phyloP scores from a whole-genome alignment of 1,140 invertebrate species.

The Drosophila auraria region DNA sequence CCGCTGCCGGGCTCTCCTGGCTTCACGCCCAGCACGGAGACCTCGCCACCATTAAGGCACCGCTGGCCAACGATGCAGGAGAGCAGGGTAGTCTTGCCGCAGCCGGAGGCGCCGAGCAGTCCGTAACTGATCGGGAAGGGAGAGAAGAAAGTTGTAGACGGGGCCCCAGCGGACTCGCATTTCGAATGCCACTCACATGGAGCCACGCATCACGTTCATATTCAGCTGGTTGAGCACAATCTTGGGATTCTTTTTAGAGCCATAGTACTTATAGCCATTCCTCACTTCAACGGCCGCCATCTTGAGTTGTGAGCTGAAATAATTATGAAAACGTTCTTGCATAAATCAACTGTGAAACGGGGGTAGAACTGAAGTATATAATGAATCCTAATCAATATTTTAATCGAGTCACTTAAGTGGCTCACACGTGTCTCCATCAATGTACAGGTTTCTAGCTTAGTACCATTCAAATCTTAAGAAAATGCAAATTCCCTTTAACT shows the following conservation, averaged over 20 bases:
- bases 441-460: not conserved
- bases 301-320: constrained; percentile 37
- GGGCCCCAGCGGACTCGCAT: constrained; percentile 9
- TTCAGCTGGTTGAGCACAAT: constrained; percentile 86
- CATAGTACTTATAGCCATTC: constrained; percentile 87
- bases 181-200: constrained; percentile 86
- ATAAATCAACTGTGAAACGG: not conserved
- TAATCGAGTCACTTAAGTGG: not conserved
- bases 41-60: constrained; percentile 90
- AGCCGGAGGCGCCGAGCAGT: constrained; percentile 93
- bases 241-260: constrained; percentile 85
- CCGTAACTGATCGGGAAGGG: constrained; percentile 89
- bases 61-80: constrained; percentile 94
- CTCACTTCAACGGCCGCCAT: constrained; percentile 86
- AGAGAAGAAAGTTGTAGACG: constrained; percentile 4
- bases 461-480: not conserved
- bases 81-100: constrained; percentile 94
- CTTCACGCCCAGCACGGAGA: constrained; percentile 91
- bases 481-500: constrained; percentile 11
- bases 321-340: constrained; percentile 12
- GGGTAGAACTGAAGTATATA: not conserved
- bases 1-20: constrained; percentile 91
- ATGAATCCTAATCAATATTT: not conserved
- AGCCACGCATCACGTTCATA: constrained; percentile 87
- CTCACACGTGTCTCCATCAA: not conserved